These are phyloP conservation scores for Balearica regulorum DNA, from an alignment of 2,797 vertebrate genomes.

Conservation along the genomic window DNA sequence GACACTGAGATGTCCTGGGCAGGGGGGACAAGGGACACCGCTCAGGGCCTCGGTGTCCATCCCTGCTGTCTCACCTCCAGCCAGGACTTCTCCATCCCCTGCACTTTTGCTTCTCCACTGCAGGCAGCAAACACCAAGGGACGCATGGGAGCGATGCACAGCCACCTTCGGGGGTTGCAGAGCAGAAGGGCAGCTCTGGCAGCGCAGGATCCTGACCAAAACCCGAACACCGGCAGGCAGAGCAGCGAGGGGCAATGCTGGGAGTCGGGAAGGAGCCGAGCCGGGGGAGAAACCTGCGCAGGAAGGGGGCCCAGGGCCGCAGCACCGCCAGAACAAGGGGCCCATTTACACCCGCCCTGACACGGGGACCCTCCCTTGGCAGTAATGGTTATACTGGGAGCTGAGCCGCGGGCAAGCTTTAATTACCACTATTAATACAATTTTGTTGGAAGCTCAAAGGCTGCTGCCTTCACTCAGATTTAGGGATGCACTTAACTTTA, in stretches of 20 bases:
- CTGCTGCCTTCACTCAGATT: background rate
- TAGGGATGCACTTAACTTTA: background rate
- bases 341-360: background rate
- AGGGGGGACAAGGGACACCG: background rate
- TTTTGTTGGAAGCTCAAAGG: background rate
- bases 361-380: background rate
- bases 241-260: rapidly evolving
- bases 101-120: rapidly evolving
- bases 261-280: background rate
- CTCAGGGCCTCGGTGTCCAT: background rate
- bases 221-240: background rate
- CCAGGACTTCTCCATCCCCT: background rate
- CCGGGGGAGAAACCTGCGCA: rapidly evolving
- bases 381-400: background rate
- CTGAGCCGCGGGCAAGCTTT: background rate
- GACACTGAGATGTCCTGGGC: background rate
- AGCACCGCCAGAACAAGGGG: background rate
- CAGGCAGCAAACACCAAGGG: background rate
- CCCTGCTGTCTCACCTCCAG: background rate
- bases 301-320: background rate
- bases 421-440: background rate
- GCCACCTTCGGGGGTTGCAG: background rate
- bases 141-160: background rate
- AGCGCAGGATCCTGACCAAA: background rate
- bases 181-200: background rate